Base-by-base conservation (phyloP, 2,113 vertebrate genomes). In the Cricetomys ansorgei region DNA sequence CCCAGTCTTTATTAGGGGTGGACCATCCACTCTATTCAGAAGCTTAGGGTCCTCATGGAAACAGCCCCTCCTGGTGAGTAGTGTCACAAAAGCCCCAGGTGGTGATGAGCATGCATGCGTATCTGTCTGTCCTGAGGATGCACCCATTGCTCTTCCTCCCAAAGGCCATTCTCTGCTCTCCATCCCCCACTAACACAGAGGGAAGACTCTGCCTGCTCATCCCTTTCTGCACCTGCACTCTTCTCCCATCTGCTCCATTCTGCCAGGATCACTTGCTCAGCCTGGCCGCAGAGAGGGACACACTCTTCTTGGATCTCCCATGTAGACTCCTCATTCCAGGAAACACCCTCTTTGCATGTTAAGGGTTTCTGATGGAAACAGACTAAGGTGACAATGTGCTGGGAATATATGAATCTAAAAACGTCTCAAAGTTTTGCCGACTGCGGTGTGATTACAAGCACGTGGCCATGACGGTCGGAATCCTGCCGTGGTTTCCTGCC, bases 281-380 rank as follows among this genome's bases (percentile, higher is more conserved):
- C 31, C 70, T 15, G 55, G 43, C 55, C 29, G 16, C 34, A 57
- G 69, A 83, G 29, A 1, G 3, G 16, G 79, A 11, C 10, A 0
- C 13, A 1, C 10, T 50, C 83, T 40, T 17, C 50, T 70, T 15
- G 7, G 57, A 9, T 55, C 25, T n/a, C 15, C 48, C 62, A 64
- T 31, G 2, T 8, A 7, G 48, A 40, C 79, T 77, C 55, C 62
- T 10, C 16, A 27, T 90, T 76, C 80, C 89, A 59, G 83, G 50
- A 90, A 81, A 86, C 21, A n/a, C 70, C 0, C 9, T 70, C 62
- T 73, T 21, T 76, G n/a, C 75, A 85, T 76, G 27, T 45, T 65
- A 70, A 86, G 65, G 15, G 34, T 27, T 94, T 95, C 80, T 88
- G 92, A 89, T 29, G 73, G 45, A 95, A 95, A 88, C 96, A 97